phyloP scores from a whole-genome alignment of 2,888 invertebrate species.

The Tineola bisselliella region DNA sequence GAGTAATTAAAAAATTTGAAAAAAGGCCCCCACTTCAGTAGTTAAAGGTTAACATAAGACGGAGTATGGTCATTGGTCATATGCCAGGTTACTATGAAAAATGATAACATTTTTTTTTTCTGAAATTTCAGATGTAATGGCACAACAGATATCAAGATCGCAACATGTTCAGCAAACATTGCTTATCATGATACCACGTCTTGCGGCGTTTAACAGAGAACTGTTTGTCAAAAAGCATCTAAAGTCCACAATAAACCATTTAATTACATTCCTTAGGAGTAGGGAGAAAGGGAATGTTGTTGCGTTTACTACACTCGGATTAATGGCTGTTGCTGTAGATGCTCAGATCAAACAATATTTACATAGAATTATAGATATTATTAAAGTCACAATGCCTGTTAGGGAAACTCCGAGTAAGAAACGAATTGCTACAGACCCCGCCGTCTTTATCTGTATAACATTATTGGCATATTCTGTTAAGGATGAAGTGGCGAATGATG shows the following conservation, averaged over 20 bases:
- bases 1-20: no score
- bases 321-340: conserved; percentile 89
- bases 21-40: no score
- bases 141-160: conserved; percentile 80
- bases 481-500: conserved; percentile 78
- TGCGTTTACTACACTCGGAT: conserved; percentile 92
- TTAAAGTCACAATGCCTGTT: conserved; percentile 78
- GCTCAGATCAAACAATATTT: conserved; percentile 82
- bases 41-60: no score
- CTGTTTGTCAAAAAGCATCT: conserved; percentile 81
- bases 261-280: conserved; percentile 79
- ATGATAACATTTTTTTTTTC: no score
- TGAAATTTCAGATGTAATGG: conserved; percentile 73
- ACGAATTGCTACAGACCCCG: conserved; percentile 78
- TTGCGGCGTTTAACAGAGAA: conserved; percentile 91
- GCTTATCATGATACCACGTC: conserved; percentile 85
- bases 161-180: conserved; percentile 87
- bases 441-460: conserved; percentile 95
- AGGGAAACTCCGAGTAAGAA: conserved; percentile 82
- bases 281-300: conserved; percentile 86
- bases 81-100: no score
- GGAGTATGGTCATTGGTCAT: no score
- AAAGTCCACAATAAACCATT: conserved; percentile 78
- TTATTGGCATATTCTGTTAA: conserved; percentile 89
- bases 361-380: conserved; percentile 84